These are phyloP conservation scores for Dasypogon diadema DNA, from an alignment of 2,888 invertebrate species.

Conservation along the genomic window DNA sequence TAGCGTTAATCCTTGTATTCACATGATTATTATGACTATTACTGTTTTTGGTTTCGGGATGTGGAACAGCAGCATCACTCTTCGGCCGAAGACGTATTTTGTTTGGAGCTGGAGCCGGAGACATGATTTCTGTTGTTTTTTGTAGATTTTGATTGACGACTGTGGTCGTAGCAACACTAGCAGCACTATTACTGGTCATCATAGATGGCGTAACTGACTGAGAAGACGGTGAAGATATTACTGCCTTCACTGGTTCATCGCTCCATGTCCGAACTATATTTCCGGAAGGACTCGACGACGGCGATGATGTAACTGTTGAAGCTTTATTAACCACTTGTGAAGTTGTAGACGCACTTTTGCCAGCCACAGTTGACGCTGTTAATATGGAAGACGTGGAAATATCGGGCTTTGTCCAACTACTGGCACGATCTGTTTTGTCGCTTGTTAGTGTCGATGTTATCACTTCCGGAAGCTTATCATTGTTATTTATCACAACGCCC, in stretches of 20 bases:
- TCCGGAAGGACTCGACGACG: slow-evolving; percentile 56
- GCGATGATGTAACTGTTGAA: slow-evolving; percentile 42
- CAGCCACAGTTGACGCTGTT: slow-evolving; percentile 28
- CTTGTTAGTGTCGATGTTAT: slow-evolving; percentile 57
- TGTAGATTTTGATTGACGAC: slow-evolving; percentile 53
- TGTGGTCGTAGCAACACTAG: slow-evolving; percentile 35
- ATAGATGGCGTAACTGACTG: slow-evolving; percentile 42
- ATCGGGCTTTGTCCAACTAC: slow-evolving; percentile 49
- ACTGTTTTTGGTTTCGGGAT: slow-evolving; percentile 70
- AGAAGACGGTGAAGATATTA: slow-evolving; percentile 15
- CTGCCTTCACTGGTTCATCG: slow-evolving; percentile 49
- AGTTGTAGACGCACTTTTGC: neutral
- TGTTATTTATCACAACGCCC: slow-evolving; percentile 74
- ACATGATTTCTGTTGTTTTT: slow-evolving; percentile 58
- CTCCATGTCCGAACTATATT: slow-evolving; percentile 63
- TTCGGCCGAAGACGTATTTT: slow-evolving; percentile 68
- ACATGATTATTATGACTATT: slow-evolving; percentile 67
- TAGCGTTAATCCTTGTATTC: slow-evolving; percentile 64
- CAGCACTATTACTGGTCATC: slow-evolving; percentile 59
- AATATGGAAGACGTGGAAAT: slow-evolving; percentile 27
- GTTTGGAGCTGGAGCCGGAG: slow-evolving; percentile 65
- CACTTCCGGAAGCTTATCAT: slow-evolving; percentile 60
- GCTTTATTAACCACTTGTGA: slow-evolving; percentile 51
- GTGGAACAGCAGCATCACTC: slow-evolving; percentile 71
- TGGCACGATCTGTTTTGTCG: slow-evolving; percentile 50